A percentile compares a stretch with the other conserved stretches of the same genome.
Evolutionary conservation across 2,113 vertebrate species (phyloP).

Genomic region (Nothoprocta pentlandii): DNA sequence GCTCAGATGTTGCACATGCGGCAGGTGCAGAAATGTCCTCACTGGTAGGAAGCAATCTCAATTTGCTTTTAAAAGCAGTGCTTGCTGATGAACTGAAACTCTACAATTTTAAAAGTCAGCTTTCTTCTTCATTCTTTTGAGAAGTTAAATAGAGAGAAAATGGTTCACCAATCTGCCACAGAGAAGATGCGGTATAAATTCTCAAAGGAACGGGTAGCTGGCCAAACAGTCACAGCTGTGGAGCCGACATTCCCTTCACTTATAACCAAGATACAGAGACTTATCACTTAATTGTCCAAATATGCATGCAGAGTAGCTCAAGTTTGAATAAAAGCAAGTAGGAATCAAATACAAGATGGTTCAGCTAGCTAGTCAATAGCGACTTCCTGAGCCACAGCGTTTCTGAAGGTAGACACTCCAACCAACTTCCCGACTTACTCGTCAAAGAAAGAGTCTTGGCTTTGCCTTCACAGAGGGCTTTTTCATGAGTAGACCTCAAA

Average conservation of each 20-base stretch:
- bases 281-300: neutral
- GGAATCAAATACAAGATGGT: neutral
- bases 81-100: neutral
- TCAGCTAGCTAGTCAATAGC: neutral
- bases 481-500: neutral
- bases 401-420: neutral
- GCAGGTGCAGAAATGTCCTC: neutral
- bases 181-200: neutral
- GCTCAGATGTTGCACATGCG: neutral
- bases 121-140: neutral
- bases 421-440: neutral
- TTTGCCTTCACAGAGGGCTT: neutral
- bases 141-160: neutral
- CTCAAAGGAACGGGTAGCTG: neutral
- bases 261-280: neutral
- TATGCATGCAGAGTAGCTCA: neutral
- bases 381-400: neutral
- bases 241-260: neutral
- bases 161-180: rapidly evolving
- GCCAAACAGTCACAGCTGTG: neutral
- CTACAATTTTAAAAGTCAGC: neutral
- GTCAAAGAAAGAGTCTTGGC: neutral
- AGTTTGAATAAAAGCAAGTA: neutral
- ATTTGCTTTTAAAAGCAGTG: neutral
- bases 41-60: neutral